A percentile compares a stretch with the other conserved stretches of the same genome.
These are phyloP conservation scores for Cephalopterus ornatus DNA, from an alignment of 2,113 vertebrate species.

Conservation along the genomic window DNA sequence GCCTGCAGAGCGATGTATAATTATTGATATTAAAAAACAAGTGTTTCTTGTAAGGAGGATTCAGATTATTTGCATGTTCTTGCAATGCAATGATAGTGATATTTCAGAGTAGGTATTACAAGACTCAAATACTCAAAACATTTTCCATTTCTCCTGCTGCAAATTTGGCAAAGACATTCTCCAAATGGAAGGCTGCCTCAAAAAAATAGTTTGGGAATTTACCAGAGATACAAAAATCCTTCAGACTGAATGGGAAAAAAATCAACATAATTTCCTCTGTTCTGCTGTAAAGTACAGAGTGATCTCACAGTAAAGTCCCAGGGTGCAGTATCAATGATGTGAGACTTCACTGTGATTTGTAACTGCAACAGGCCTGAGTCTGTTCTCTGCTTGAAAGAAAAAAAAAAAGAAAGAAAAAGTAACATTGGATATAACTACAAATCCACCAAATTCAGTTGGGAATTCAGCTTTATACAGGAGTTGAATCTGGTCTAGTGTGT, in stretches of 20 bases:
- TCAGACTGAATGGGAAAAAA: fast-evolving
- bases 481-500: background rate
- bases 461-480: background rate
- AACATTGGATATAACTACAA: background rate
- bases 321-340: background rate
- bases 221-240: background rate
- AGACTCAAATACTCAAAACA: background rate
- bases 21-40: background rate
- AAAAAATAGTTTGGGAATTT: background rate
- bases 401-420: background rate
- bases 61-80: background rate
- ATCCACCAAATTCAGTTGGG: background rate
- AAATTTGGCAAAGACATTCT: background rate
- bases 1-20: background rate
- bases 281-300: background rate
- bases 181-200: background rate
- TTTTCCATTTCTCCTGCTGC: background rate
- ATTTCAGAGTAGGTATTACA: background rate
- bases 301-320: background rate
- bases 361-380: background rate
- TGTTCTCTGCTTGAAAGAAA: background rate
- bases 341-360: background rate
- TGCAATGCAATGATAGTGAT: background rate
- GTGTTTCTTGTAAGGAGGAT: background rate
- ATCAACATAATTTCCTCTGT: background rate